These are phyloP conservation scores for Lepidurus couesii DNA, from an alignment of 1,140 invertebrate species.

Conservation along the genomic window DNA sequence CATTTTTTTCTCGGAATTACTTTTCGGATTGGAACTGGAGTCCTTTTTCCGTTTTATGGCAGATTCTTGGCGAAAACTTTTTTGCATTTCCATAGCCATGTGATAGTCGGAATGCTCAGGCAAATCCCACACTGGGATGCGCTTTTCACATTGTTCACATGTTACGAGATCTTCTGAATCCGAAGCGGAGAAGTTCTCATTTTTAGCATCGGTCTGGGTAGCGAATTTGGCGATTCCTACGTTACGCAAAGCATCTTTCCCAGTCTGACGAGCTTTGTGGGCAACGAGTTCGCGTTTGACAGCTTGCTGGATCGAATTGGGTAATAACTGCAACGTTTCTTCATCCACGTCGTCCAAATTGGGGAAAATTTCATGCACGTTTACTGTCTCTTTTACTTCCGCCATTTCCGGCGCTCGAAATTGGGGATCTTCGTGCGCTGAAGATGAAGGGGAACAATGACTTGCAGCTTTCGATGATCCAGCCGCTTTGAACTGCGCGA, in stretches of 20 bases:
- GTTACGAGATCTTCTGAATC: slow-evolving; percentile 17
- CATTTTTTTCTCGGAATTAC: slow-evolving; percentile 3
- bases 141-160: slow-evolving; percentile 44
- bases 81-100: slow-evolving; percentile 45
- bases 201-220: neutral
- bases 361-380: slow-evolving; percentile 49
- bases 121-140: slow-evolving; percentile 44
- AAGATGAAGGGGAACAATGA: neutral
- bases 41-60: neutral
- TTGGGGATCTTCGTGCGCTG: neutral
- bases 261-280: slow-evolving; percentile 34
- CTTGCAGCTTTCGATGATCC: neutral
- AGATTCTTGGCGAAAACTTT: slow-evolving; percentile 30
- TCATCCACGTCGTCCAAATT: slow-evolving; percentile 47
- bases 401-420: neutral
- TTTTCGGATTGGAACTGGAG: neutral
- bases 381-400: slow-evolving; percentile 35
- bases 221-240: slow-evolving; percentile 23
- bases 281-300: slow-evolving; percentile 33
- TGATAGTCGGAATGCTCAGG: slow-evolving; percentile 48
- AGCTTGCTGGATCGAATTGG: slow-evolving; percentile 44
- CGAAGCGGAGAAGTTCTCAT: neutral
- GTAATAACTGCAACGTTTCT: slow-evolving; percentile 44
- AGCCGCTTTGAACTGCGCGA: neutral
- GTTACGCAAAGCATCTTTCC: slow-evolving; percentile 13